Evolutionary conservation across 1,140 invertebrate genomes (phyloP).

Genomic region (Drosophila biarmipes): DNA sequence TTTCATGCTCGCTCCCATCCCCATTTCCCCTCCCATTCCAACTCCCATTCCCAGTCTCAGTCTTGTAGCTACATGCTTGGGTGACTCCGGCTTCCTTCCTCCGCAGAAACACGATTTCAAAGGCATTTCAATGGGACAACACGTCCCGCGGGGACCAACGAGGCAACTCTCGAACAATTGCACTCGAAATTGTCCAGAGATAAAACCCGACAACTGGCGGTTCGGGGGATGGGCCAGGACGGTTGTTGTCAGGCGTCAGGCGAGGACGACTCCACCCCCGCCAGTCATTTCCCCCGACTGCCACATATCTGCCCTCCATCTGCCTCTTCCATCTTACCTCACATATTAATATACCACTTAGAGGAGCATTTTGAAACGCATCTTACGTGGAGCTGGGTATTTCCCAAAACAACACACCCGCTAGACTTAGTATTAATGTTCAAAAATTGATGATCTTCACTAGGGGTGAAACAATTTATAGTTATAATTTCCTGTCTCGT

Average conservation of each 20-base stretch:
- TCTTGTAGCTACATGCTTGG: constrained; percentile 57
- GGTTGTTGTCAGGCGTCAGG: constrained; percentile 17
- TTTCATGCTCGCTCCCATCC: constrained; percentile 7
- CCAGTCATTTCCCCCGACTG: constrained; percentile 1
- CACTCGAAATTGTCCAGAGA: constrained; percentile 59
- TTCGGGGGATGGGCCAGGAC: neutral
- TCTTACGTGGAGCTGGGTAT: neutral
- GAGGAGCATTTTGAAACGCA: too few species aligned
- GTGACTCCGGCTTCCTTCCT: constrained; percentile 66
- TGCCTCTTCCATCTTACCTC: constrained; percentile 25
- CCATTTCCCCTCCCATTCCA: constrained; percentile 18
- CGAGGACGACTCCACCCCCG: constrained; percentile 22
- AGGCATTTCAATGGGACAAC: constrained; percentile 37
- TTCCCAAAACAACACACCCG: neutral
- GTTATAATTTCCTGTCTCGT: neutral
- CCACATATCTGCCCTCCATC: constrained; percentile 12
- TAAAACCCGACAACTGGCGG: constrained; percentile 33
- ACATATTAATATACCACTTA: neutral
- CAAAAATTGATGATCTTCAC: neutral
- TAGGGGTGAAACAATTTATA: neutral
- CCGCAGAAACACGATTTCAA: constrained; percentile 52
- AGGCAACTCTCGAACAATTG: constrained; percentile 55
- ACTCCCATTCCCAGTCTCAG: constrained; percentile 16
- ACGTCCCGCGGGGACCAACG: constrained; percentile 57
- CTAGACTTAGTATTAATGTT: neutral